These are phyloP conservation scores for Lepus oiostolus DNA, from an alignment of 2,797 vertebrate species.

Conservation along the genomic window DNA sequence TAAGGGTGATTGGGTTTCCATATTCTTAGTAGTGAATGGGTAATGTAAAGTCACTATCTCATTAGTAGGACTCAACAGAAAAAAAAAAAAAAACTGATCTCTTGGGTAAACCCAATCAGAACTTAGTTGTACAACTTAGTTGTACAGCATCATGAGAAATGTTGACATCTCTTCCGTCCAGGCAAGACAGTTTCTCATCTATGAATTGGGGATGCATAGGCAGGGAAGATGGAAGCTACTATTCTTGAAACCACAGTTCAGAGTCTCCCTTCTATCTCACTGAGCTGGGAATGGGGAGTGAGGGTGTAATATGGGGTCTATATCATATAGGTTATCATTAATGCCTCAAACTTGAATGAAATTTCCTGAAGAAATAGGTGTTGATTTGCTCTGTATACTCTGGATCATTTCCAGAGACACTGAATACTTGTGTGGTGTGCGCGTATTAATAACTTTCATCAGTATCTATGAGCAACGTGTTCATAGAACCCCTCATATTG, in stretches of 20 bases:
- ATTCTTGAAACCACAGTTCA: background rate
- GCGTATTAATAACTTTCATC: background rate
- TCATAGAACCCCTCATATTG: background rate
- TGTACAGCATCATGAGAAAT: background rate
- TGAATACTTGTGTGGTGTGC: background rate
- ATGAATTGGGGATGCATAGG: accelerated
- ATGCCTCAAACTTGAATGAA: background rate
- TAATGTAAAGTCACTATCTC: background rate
- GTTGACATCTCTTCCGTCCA: accelerated
- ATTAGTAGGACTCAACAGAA: background rate
- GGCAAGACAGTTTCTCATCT: background rate
- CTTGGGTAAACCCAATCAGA: background rate
- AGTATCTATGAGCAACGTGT: background rate
- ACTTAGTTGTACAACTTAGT: background rate
- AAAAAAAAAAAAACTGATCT: background rate
- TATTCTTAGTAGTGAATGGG: background rate
- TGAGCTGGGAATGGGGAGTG: background rate
- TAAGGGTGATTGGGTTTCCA: background rate
- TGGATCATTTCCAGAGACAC: background rate
- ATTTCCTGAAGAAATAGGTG: background rate
- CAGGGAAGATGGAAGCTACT: background rate
- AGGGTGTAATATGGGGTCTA: background rate
- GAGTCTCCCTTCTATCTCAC: background rate
- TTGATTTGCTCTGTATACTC: background rate
- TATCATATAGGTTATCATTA: background rate